phyloP scores from a whole-genome alignment of 1,140 invertebrate genomes.

The Pygmarrhopalites habei region DNA sequence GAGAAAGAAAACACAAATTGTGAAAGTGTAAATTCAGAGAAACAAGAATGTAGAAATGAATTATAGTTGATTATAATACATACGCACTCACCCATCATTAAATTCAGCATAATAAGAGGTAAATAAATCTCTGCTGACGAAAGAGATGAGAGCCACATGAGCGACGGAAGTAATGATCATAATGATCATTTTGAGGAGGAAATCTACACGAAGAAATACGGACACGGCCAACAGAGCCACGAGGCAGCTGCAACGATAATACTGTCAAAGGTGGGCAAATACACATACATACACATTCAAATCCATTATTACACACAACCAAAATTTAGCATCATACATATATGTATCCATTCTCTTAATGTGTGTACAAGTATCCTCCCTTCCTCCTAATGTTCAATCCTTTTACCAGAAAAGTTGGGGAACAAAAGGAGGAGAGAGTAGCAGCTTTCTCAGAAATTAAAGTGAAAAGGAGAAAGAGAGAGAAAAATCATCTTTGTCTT shows the following conservation, averaged over 20 bases:
- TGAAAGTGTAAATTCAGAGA: too few species aligned
- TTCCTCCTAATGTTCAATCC: neutral
- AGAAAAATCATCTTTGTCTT: too few species aligned
- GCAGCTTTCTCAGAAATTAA: neutral
- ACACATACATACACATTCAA: neutral
- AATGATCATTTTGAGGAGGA: constrained; percentile 67
- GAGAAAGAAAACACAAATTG: too few species aligned
- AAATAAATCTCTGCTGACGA: constrained; percentile 51
- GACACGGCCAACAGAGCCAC: constrained; percentile 69
- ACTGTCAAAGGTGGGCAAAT: constrained; percentile 48
- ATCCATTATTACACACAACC: neutral
- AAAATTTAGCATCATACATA: neutral
- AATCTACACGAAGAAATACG: constrained; percentile 73
- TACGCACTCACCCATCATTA: constrained; percentile 53
- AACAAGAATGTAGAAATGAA: neutral
- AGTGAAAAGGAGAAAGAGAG: neutral
- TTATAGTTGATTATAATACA: neutral
- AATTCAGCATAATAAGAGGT: constrained; percentile 51
- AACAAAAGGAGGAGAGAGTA: neutral
- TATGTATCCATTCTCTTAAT: neutral
- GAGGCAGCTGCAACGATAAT: constrained; percentile 70
- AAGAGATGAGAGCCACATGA: constrained; percentile 58
- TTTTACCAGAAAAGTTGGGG: neutral
- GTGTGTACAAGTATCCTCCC: neutral
- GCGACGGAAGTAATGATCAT: constrained; percentile 61